Base-by-base conservation (phyloP, 2,888 invertebrate genomes). In the Chironomus tentans region DNA sequence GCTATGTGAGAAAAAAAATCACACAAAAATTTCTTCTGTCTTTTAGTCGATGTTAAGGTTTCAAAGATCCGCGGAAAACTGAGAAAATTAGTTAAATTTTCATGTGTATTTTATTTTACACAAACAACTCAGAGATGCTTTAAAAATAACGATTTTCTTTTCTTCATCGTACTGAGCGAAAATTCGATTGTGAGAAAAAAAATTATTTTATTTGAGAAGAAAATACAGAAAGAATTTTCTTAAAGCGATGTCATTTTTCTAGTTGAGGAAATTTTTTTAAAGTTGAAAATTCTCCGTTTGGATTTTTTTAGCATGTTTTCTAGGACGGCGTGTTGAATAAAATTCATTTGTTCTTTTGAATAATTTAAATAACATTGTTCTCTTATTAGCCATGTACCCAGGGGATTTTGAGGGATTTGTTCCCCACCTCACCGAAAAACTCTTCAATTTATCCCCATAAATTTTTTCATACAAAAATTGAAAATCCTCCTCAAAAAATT, bases 51-150 rank as follows among this genome's bases (percentile, higher is more conserved):
- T 68, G 68, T 74, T 47, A 47, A 74, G 48, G 46, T 65, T 68
- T 68, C 74, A 74, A 74, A 68, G 74, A 74, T 48, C 74, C 68
- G 47, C 74, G 74, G 13, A 74, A 74, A 74, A 74, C 74, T 74
- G 74, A 74, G 74, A 24, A 13, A 21, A 74, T 18, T 18, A 56
- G 18, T 7, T 56, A 18, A 74, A 73, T 61, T 28, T 73, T 73
- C 38, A 12, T 48, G 70, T 46, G 22, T 69, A 38, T 38, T 38
- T 38, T 38, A 38, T 38, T 38, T 38, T 38, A 56, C 56, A 18
- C 56, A 56, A 50, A 13, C 15, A 56, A n/a, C 15, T 56, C 56
- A 56, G 56, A 56, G 56, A 56, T 56, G 56, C 56, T 56, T 56
- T 56, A 56, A 56, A 56, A 56, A 56, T 56, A 56, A 56, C 56